A percentile compares a stretch with the other conserved stretches of the same genome.
These are phyloP conservation scores for Aegithalos caudatus DNA, from an alignment of 2,113 vertebrate species.

Conservation along the genomic window DNA sequence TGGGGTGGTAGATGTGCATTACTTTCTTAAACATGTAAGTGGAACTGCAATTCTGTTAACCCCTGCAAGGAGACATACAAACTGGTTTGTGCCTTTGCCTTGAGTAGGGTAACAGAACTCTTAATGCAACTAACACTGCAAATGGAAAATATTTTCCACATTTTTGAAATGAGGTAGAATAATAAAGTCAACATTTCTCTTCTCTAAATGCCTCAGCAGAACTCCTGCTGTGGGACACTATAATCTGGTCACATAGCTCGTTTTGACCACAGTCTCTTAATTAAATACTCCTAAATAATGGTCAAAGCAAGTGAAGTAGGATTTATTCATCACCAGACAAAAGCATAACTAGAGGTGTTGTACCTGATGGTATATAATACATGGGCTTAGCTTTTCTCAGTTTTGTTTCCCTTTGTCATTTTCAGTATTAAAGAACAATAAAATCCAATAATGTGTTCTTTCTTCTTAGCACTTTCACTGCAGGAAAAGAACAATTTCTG, in stretches of 20 bases:
- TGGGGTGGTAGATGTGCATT: background rate
- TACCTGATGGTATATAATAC: background rate
- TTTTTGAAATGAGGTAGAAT: background rate
- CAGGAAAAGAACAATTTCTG: background rate
- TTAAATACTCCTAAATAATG: conserved; percentile 31
- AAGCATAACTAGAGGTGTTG: background rate
- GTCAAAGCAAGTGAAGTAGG: background rate
- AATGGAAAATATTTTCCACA: background rate
- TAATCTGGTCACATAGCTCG: background rate
- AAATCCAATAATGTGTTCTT: background rate
- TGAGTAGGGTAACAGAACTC: background rate
- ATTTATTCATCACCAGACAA: conserved; percentile 5
- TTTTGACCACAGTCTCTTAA: background rate
- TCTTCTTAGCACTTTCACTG: background rate
- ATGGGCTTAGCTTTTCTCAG: background rate
- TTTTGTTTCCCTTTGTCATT: background rate
- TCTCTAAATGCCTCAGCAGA: background rate
- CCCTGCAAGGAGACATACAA: background rate
- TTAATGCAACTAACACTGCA: background rate
- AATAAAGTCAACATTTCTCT: background rate
- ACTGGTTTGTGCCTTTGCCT: background rate
- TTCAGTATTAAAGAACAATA: background rate
- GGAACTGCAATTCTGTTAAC: background rate
- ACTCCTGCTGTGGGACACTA: background rate
- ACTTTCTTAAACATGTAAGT: background rate